Evolutionary conservation across 2,888 invertebrate genomes (phyloP).

Genomic region (Tiphia femorata): DNA sequence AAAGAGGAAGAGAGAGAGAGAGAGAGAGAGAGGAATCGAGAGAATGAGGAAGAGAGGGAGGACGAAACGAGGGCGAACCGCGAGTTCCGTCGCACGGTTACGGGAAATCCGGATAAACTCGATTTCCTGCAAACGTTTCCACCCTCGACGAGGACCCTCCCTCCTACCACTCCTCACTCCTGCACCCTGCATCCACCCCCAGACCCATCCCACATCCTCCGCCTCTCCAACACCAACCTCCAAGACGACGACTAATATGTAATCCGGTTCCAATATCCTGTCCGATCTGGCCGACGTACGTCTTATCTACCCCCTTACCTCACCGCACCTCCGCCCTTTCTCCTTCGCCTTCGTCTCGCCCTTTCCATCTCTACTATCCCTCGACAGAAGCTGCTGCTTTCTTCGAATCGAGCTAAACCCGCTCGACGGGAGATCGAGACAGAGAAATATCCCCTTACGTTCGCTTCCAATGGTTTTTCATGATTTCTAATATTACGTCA

Average conservation of each 20-base stretch:
- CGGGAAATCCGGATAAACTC: conserved; percentile 51
- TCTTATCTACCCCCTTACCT: conserved; percentile 29
- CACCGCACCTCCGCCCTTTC: not conserved
- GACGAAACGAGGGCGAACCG: not conserved
- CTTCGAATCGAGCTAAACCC: too few species aligned
- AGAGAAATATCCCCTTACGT: too few species aligned
- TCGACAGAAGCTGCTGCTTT: too few species aligned
- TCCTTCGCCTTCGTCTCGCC: not conserved
- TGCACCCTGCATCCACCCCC: not conserved
- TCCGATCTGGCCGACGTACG: conserved; percentile 35
- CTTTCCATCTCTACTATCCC: too few species aligned
- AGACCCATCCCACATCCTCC: not conserved
- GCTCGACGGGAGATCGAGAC: too few species aligned
- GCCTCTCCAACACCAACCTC: conserved; percentile 3
- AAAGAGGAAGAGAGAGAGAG: not conserved
- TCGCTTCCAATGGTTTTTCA: too few species aligned
- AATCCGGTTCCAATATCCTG: conserved; percentile 62
- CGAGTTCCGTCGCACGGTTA: conserved; percentile 5
- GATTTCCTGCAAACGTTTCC: conserved; percentile 53
- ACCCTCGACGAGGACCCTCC: conserved; percentile 7
- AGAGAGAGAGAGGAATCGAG: not conserved
- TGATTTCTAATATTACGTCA: too few species aligned
- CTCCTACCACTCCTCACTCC: not conserved
- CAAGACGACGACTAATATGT: conserved; percentile 56
- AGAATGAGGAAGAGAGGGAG: not conserved